phyloP scores from a whole-genome alignment of 1,140 invertebrate genomes.

The Drosophila pandora region DNA sequence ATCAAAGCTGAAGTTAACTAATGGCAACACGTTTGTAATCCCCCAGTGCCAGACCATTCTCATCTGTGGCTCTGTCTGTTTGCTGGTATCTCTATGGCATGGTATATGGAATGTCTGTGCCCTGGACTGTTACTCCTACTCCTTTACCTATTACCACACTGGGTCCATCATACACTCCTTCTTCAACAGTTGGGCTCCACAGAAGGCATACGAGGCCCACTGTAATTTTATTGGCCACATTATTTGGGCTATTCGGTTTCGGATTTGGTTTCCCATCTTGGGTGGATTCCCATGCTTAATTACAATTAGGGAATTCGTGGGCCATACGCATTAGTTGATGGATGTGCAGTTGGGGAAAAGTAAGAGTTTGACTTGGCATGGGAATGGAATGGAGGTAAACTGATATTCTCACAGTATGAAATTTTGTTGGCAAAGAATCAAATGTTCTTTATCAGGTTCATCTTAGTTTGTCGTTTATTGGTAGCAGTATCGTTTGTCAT shows the following conservation, averaged over 20 bases:
- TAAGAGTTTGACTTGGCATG: conserved; percentile 20
- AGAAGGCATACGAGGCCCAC: conserved; percentile 24
- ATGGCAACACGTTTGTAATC: conserved; percentile 83
- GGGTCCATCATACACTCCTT: conserved; percentile 12
- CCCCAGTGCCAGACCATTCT: conserved; percentile 39
- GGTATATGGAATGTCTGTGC: conserved; percentile 57
- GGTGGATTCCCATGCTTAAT: conserved; percentile 74
- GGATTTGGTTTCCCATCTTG: conserved; percentile 18
- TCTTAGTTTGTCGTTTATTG: conserved; percentile 39
- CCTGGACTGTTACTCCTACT: conserved; percentile 24
- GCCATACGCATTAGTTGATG: conserved; percentile 48
- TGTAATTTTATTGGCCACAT: conserved; percentile 65
- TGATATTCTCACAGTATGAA: neutral
- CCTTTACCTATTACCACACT: neutral
- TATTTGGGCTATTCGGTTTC: conserved; percentile 30
- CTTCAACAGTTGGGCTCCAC: conserved; percentile 2
- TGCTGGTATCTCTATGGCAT: conserved; percentile 25
- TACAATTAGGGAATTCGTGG: conserved; percentile 69
- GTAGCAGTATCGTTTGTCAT: neutral
- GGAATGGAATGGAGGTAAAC: neutral
- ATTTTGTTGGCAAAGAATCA: neutral
- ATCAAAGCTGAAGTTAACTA: conserved; percentile 84
- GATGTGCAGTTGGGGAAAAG: conserved; percentile 31
- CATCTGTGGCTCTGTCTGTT: conserved; percentile 27
- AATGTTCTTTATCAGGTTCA: neutral